Evolutionary conservation across 1,140 invertebrate genomes (phyloP), one percentile per base, ranked within the genome.

Genomic region (Drosophila persimilis): DNA sequence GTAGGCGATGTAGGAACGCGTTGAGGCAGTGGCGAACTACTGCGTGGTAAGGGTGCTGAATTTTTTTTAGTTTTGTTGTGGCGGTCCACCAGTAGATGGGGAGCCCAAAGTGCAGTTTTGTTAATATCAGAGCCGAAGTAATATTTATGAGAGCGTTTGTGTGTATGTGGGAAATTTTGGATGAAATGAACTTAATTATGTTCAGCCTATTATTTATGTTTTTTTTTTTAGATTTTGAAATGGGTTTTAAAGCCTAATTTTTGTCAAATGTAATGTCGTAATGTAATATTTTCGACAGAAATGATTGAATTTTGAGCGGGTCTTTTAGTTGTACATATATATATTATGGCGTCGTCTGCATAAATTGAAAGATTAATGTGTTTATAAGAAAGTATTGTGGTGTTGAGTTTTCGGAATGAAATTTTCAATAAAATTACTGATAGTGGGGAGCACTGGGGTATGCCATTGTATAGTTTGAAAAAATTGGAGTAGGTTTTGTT

Each of bases 41-140:
- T 35, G 31, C 13, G 17, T 64, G 53, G 15, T 64, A 56, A 43
- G 52, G 11, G 5, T 9, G 11, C 48, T 43, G n/a, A 4, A 56
- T 48, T 47, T 17, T 13, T 6, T 50, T 64, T 3, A 64, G 41
- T 45, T 50, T 54, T 2, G 53, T n/a, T 7, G 55, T 41, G 6
- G 46, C 31, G 20, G 26, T 22, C 54, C 59, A 62, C 2, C 53
- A 53, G 17, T 31, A 63, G 9, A 63, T 56, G 5, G 46, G 59
- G 0, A 52, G 29, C n/a, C 41, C 46, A 22, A 63, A 70, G 20
- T 44, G 46, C 9, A 57, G 20, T 35, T 63, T 63, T 1, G 47
- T 35, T 15, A 62, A 46, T 13, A 70, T 57, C 6, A 70, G 26
- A 9, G 59, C 17, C 39, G 29, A 17, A 29, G 53, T 63, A 13